A percentile compares a stretch with the other conserved stretches of the same genome.
phyloP scores from a whole-genome alignment of 1,140 invertebrate species.

The Pseudomyrmex concolor region DNA sequence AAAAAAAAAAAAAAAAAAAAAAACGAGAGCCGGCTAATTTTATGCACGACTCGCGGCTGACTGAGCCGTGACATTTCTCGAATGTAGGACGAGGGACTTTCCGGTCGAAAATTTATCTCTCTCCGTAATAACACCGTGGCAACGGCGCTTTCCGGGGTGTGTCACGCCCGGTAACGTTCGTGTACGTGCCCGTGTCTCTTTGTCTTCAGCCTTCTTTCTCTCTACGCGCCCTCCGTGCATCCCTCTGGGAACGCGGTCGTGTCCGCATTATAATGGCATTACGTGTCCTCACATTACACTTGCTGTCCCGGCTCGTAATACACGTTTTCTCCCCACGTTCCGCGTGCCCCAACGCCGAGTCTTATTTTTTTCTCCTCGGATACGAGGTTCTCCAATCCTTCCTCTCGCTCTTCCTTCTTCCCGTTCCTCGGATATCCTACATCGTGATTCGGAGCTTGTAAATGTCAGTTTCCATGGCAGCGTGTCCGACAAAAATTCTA shows the following conservation, averaged over 20 bases:
- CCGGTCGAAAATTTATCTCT: conserved; percentile 77
- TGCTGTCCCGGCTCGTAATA: conserved; percentile 64
- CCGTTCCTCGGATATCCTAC: conserved; percentile 38
- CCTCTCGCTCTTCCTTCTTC: background rate
- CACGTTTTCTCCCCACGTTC: conserved; percentile 67
- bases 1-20: no score
- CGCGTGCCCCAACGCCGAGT: conserved; percentile 32
- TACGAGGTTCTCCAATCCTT: background rate
- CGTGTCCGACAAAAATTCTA: background rate
- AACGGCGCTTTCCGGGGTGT: conserved; percentile 77
- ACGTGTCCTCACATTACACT: conserved; percentile 81
- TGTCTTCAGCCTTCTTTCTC: conserved; percentile 68
- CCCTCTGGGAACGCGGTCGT: conserved; percentile 78
- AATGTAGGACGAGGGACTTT: conserved; percentile 72
- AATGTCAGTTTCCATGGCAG: conserved; percentile 1
- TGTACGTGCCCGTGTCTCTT: conserved; percentile 72
- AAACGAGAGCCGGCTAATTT: conserved; percentile 50
- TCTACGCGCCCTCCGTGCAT: conserved; percentile 52
- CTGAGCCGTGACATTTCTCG: conserved; percentile 67
- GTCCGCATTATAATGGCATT: conserved; percentile 84
- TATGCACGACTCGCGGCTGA: conserved; percentile 44
- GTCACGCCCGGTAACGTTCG: conserved; percentile 73
- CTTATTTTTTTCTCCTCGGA: conserved; percentile 65
- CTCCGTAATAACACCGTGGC: conserved; percentile 75
- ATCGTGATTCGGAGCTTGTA: conserved; percentile 48